Evolutionary conservation across 2,888 invertebrate genomes (phyloP), one percentile per base, ranked within the genome.

Genomic region (Meiosimyza platycephala): DNA sequence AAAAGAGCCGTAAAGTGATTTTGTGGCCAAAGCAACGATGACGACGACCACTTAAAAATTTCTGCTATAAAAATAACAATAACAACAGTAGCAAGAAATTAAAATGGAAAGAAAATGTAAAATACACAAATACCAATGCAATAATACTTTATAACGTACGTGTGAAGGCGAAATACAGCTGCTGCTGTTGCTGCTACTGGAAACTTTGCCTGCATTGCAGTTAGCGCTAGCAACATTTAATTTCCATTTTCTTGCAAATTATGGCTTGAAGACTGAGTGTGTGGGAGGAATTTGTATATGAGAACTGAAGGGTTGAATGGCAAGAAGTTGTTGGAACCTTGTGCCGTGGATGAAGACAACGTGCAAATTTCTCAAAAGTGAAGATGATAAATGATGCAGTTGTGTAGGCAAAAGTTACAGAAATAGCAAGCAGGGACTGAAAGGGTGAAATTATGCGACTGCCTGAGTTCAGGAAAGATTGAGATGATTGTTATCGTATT

Each of bases 181-280:
- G 62, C 62, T 16, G 40, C 22, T 28, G 16, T 22, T n/a, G 40
- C 62, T 18, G 40, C 48, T 18, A n/a, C 16, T n/a, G 9, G 50
- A 63, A 73, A 70, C 65, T 71, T 73, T 80, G 80, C 78, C 83
- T 79, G 82, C 82, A 82, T 74, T 82, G 82, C 82, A 80, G 80
- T 74, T 67, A 67, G 63, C 54, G 70, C 62, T 50, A 22, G 47
- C 72, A 71, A 76, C 75, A 76, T 74, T 76, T 76, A 77, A 81
- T 80, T 80, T 80, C 78, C 82, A 81, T 79, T 77, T 77, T 72
- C 77, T 76, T 74, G 72, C 63, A 74, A 79, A 79, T 80, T 79
- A 78, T 77, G 77, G 74, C 33, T 51, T 52, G 57, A 69, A 48
- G 54, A 22, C 64, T 62, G 48, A 57, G 33, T 57, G 22, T 51